Evolutionary conservation across 1,140 invertebrate genomes (phyloP).

Genomic region (Drosophila sturtevanti): DNA sequence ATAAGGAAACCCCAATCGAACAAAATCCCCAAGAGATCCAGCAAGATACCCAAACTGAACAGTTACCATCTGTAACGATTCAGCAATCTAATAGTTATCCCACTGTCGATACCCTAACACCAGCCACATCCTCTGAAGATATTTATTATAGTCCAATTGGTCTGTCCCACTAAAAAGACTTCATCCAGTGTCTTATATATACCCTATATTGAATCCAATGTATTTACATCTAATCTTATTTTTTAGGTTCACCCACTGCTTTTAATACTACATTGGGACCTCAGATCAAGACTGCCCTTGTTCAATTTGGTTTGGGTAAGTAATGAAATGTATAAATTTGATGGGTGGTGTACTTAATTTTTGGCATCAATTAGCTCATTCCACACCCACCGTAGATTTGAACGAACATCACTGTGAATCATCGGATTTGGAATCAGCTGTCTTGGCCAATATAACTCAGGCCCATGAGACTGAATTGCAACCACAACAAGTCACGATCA

Average conservation of each 20-base stretch:
- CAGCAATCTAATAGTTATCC: constrained; percentile 39
- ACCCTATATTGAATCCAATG: neutral
- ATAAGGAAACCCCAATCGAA: neutral
- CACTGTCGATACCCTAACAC: constrained; percentile 65
- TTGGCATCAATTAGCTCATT: constrained; percentile 36
- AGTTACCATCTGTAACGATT: constrained; percentile 25
- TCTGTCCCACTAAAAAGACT: constrained; percentile 40
- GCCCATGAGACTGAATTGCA: constrained; percentile 10
- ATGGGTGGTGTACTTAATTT: neutral
- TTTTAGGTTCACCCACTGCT: constrained; percentile 60
- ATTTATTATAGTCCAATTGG: constrained; percentile 79
- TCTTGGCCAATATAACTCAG: constrained; percentile 16
- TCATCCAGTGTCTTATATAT: too few relatives aligned
- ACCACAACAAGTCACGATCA: neutral
- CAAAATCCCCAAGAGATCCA: constrained; percentile 16
- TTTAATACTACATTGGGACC: constrained; percentile 51
- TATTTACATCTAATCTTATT: neutral
- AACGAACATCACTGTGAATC: constrained; percentile 20
- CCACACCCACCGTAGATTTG: constrained; percentile 48
- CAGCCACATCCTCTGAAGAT: constrained; percentile 78
- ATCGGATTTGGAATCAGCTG: constrained; percentile 24
- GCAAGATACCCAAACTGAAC: constrained; percentile 29
- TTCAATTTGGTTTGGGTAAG: constrained; percentile 52
- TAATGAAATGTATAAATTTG: neutral
- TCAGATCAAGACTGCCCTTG: constrained; percentile 35